Conservation (phyloP, 2,113 vertebrate genomes). For the Irena cyanogastra region DNA sequence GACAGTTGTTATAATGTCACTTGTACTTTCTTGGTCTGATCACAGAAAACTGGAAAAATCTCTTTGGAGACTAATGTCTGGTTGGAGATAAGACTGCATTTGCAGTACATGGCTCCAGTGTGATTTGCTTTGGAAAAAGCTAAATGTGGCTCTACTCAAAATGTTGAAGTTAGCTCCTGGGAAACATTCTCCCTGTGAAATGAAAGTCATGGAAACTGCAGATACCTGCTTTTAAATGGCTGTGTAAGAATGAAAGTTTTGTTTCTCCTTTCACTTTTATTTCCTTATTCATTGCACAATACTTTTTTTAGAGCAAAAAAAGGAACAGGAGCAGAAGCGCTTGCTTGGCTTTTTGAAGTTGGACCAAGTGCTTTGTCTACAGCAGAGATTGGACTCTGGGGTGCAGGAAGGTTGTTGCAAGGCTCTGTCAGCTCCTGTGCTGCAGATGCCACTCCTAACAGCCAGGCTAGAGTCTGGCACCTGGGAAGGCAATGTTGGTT, state of each 20-base stretch:
- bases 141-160: neutral
- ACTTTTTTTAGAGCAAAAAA: neutral
- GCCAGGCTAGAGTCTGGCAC: neutral
- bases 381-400: neutral
- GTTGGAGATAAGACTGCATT: neutral
- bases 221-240: neutral
- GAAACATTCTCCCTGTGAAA: neutral
- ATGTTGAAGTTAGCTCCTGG: neutral
- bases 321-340: neutral
- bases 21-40: neutral
- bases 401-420: neutral
- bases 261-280: conserved; percentile 32
- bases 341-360: neutral
- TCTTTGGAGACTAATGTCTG: neutral
- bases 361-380: neutral
- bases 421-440: neutral
- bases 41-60: neutral
- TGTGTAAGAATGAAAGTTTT: neutral
- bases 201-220: neutral
- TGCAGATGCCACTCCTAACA: neutral
- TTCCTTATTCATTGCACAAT: neutral
- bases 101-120: neutral
- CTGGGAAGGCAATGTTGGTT: neutral
- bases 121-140: neutral
- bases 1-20: neutral